A percentile compares a stretch with the other conserved stretches of the same genome.
phyloP scores from a whole-genome alignment of 2,797 vertebrate genomes.

The Catostomus latipinnis region DNA sequence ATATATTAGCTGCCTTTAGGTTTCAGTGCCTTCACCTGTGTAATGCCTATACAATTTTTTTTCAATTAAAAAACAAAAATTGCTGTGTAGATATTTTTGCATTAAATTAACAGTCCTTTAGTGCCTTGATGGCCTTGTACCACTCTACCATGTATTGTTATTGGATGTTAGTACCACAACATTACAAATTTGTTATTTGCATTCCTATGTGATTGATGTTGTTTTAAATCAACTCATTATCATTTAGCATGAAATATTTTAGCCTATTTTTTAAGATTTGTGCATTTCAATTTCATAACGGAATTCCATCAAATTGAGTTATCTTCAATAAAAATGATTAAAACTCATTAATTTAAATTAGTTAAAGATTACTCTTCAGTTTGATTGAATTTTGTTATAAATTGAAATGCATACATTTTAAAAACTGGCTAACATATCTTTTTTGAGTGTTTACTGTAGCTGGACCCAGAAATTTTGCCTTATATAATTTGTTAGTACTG shows the following conservation, averaged over 20 bases:
- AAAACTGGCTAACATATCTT: no score
- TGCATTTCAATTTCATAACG: no score
- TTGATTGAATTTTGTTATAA: no score
- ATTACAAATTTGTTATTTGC: background rate
- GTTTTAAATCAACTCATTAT: constrained; percentile 20
- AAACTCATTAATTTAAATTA: no score
- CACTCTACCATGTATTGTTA: background rate
- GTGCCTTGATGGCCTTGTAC: background rate
- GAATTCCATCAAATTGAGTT: no score
- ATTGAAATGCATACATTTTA: no score
- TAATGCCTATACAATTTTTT: constrained; percentile 37
- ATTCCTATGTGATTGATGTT: background rate
- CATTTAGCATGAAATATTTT: background rate
- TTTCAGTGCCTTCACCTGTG: constrained; percentile 70
- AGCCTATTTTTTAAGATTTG: no score
- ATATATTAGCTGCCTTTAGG: constrained; percentile 52
- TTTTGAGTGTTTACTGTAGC: background rate
- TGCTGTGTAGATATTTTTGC: constrained; percentile 35
- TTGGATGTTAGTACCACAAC: background rate
- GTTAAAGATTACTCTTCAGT: no score
- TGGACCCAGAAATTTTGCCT: constrained; percentile 8
- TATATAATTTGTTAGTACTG: constrained; percentile 8
- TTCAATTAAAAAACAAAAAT: background rate
- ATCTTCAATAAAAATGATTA: no score
- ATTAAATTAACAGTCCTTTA: background rate